Evolutionary conservation across 2,888 invertebrate species (phyloP).

Genomic region (Apotomis turbidana): DNA sequence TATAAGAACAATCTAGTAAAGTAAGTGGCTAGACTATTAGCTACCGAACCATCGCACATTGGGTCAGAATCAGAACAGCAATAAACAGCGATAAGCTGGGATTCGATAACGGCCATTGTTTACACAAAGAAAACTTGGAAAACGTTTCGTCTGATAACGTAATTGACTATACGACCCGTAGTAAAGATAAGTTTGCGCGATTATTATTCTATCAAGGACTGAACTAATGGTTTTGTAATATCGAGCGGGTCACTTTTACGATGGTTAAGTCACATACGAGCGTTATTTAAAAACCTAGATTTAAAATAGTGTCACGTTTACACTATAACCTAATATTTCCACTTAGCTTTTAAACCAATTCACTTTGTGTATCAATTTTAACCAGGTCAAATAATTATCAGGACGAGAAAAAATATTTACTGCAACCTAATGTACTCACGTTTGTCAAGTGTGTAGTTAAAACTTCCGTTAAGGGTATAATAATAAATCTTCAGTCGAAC

Average conservation of each 20-base stretch:
- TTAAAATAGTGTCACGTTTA: too few relatives aligned
- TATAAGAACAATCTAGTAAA: not conserved
- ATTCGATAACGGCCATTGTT: conserved; percentile 9
- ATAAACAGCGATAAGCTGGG: conserved; percentile 15
- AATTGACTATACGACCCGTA: not conserved
- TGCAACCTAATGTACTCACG: conserved; percentile 23
- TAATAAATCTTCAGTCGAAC: conserved; percentile 28
- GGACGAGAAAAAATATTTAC: not conserved
- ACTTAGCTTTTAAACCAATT: too few relatives aligned
- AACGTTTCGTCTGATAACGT: conserved; percentile 17
- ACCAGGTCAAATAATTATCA: not conserved
- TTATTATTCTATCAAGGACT: too few relatives aligned
- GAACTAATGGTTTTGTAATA: too few relatives aligned
- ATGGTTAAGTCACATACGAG: not conserved
- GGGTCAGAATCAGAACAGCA: conserved; percentile 16
- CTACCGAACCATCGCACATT: not conserved
- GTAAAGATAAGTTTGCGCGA: not conserved
- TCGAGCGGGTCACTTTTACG: not conserved
- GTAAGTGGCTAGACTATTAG: not conserved
- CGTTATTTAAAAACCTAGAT: not conserved
- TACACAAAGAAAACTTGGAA: conserved; percentile 27
- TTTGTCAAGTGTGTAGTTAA: conserved; percentile 33
- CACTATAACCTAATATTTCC: too few relatives aligned
- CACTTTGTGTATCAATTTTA: not conserved
- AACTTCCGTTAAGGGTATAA: conserved; percentile 24